Base-by-base conservation (phyloP, 92 coral and sea anemone genomes). In the Parazoanthus swiftii region DNA sequence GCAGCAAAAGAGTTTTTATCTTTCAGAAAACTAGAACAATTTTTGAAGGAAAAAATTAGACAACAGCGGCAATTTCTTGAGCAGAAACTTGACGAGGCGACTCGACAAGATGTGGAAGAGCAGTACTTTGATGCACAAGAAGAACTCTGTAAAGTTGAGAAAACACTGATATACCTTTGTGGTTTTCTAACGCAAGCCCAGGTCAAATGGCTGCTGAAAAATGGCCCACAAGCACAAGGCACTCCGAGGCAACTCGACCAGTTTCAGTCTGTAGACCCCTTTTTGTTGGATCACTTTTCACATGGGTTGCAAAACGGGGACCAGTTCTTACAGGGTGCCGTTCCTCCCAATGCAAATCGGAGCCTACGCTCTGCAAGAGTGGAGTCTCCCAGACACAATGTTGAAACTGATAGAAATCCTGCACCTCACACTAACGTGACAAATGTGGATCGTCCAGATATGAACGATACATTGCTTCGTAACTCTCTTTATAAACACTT, bases 31-130 rank as follows among this genome's bases (percentile, higher is more conserved):
- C 92, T 86, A 72, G 99, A 93, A 73, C 88, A 89, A 29, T 90
- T 89, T 85, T 89, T 95, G 93, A 92, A 84, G 86, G 92, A 73
- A n/a, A 92, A 90, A 74, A 93, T 95, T 0, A 91, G 87, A 16
- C 84, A 86, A 23, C 92, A 95, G 39, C 95, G 99, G 35, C 90
- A 79, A 58, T 91, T 90, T 3, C 95, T 97, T n/a, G 91, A 91
- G 79, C 97, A 97, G 65, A 90, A 86, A 37, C 92, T 97, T 70
- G 94, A 90, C 35, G 81, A 66, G 37, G 80, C 85, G 11, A 89
- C 92, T 11, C 91, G 99, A 80, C 96, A 95, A 67, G 95, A 97
- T 67, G 92, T 97, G 9, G 99, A 97, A 82, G 94, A 92, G 56
- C 89, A 90, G 65, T 97, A 97, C 85, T 97, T 93, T 74, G 90